These are phyloP conservation scores for Antedon bifida DNA, from an alignment of 35 echinoderm and acorn worm genomes.

Conservation along the genomic window DNA sequence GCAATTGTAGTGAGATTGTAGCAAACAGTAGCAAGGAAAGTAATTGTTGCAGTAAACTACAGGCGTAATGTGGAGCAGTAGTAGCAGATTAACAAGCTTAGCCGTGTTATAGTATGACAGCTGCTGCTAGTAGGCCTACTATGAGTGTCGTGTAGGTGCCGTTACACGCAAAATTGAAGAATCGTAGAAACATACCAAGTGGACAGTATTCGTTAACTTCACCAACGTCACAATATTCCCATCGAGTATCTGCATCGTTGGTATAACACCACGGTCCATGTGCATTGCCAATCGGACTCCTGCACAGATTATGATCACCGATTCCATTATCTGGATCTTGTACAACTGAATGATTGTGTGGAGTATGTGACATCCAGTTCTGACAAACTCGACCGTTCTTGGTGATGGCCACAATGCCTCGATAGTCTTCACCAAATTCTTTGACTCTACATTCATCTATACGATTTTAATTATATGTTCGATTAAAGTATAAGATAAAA, in stretches of 20 bases:
- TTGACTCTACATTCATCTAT: conserved; percentile 1
- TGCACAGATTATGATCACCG: conserved; percentile 9
- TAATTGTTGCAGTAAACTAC: no score
- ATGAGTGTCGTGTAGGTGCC: no score
- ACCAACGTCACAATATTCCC: conserved; percentile 9
- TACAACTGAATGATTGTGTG: background rate
- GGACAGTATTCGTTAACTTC: background rate
- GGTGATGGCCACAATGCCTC: background rate
- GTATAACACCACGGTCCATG: conserved; percentile 17
- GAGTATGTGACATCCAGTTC: background rate
- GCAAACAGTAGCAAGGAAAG: no score
- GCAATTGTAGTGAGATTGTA: no score
- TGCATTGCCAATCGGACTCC: background rate
- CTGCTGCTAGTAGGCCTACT: no score
- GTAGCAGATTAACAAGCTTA: no score
- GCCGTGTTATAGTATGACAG: no score
- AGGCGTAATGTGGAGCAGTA: no score
- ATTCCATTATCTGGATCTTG: background rate
- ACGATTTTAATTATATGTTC: no score
- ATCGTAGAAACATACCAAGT: no score
- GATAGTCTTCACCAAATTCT: background rate
- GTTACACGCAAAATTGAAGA: no score
- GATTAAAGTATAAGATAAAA: no score
- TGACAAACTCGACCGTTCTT: background rate
- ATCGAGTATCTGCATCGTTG: background rate